A percentile compares a stretch with the other conserved stretches of the same genome.
These are phyloP conservation scores for Pterocles gutturalis DNA, from an alignment of 2,113 vertebrate species.

Conservation along the genomic window DNA sequence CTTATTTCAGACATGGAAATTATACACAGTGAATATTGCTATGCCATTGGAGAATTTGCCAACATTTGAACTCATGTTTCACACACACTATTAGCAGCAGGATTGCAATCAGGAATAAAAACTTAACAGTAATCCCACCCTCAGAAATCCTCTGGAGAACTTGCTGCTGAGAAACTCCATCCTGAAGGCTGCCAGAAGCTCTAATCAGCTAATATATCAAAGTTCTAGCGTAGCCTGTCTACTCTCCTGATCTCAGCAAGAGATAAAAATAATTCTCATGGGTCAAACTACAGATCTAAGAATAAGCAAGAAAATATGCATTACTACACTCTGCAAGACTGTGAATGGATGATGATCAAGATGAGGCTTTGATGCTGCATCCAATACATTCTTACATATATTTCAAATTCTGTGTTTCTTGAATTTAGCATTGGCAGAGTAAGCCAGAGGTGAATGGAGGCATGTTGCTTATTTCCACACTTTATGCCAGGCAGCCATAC, in stretches of 20 bases:
- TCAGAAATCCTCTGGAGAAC: conserved; percentile 47
- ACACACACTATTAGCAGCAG: background rate
- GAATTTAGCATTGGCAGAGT: background rate
- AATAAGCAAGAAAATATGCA: conserved; percentile 61
- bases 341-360: conserved; percentile 33
- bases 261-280: conserved; percentile 41
- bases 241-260: background rate
- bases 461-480: background rate
- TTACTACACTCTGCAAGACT: conserved; percentile 45
- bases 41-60: background rate
- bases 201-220: conserved; percentile 53
- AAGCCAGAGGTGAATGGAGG: background rate
- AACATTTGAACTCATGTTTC: conserved; percentile 31
- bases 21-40: background rate
- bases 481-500: background rate
- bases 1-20: background rate
- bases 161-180: conserved; percentile 36
- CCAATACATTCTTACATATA: background rate
- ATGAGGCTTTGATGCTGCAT: conserved; percentile 29
- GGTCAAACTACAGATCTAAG: conserved; percentile 28
- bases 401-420: background rate
- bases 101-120: background rate
- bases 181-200: conserved; percentile 46
- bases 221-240: conserved; percentile 10
- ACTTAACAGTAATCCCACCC: conserved; percentile 2